These are phyloP conservation scores for Acronicta aceris DNA, from an alignment of 2,888 invertebrate species.

Conservation along the genomic window DNA sequence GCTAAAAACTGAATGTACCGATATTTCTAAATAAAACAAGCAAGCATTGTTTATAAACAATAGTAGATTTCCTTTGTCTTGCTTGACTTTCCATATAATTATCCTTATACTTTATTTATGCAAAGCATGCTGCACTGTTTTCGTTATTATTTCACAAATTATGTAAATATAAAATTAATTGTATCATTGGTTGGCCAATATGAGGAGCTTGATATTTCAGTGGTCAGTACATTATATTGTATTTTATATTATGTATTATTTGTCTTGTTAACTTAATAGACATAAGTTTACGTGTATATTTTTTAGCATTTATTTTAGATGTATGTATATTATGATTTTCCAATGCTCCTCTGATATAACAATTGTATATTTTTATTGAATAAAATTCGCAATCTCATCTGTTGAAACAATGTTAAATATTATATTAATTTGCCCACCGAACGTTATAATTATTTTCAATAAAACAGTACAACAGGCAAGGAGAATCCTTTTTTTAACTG, in stretches of 20 bases:
- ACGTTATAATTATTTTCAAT: conserved; percentile 57
- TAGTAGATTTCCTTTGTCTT: conserved; percentile 32
- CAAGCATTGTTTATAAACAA: conserved; percentile 35
- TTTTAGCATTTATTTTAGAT: conserved; percentile 75
- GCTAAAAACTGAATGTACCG: conserved; percentile 24
- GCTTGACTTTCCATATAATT: conserved; percentile 22
- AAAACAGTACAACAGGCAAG: conserved; percentile 60
- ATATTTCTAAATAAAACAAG: conserved; percentile 34
- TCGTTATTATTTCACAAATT: conserved; percentile 36
- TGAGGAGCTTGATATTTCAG: conserved; percentile 44
- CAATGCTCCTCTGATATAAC: conserved; percentile 56
- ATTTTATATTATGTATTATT: conserved; percentile 60
- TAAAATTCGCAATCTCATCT: conserved; percentile 64
- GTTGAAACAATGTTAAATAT: conserved; percentile 55
- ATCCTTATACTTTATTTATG: conserved; percentile 33
- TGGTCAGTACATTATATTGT: conserved; percentile 61
- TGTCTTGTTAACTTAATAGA: conserved; percentile 61
- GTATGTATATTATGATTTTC: conserved; percentile 74
- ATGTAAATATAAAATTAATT: conserved; percentile 54
- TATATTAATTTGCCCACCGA: conserved; percentile 77
- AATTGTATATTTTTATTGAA: conserved; percentile 40
- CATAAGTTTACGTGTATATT: conserved; percentile 71
- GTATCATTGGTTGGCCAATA: conserved; percentile 36
- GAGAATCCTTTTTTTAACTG: conserved; percentile 25
- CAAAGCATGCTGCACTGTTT: conserved; percentile 44